Base-by-base conservation (phyloP, 2,797 vertebrate species). In the Cetoscarus ocellatus region DNA sequence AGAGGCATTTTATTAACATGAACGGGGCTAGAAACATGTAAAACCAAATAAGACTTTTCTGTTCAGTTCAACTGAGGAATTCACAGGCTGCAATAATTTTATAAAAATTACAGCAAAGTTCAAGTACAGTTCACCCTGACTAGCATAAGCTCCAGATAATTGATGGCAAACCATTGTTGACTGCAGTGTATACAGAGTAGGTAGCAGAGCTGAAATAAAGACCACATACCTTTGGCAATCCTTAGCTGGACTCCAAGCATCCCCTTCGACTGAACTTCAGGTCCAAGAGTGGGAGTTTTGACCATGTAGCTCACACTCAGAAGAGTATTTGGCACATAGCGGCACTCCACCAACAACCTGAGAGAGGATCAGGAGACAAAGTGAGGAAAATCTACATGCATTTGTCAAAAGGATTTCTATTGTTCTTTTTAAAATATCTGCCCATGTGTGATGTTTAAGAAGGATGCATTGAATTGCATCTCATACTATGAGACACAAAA, bases 311-410 rank as follows among this genome's bases (percentile, higher is more conserved):
- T 91, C 63, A 93, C 90, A 68, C 85, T 92, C 0, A 87, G 81
- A 43, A 85, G 70, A 5, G 79, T 57, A 8, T 85, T 88, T 1
- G 91, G 90, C 59, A 89, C 36, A 77, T 89, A 94, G 36, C 93
- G 83, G 75, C 95, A 95, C 77, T 95, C 94, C 34, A 95, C 92
- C 66, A 95, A 38, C 67, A 95, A 63, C 79, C 95, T 95, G 72
- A 61, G 14, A n/a, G 50, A 3, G 12, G 44, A 14, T 52, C 19
- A 39, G 47, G 2, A 57, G 1, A 44, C 1, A 36, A 0, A 3
- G 10, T 40, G 8, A 50, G 4, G 13, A 6, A 45, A 12, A 43
- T 27, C 27, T 27, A 27, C 27, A 27, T 27, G 27, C 4, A 27
- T 27, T 2, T 27, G 27, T 27, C 2, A 27, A 27, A 27, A 27